Evolutionary conservation across 2,797 vertebrate genomes (phyloP).

Genomic region (Pogonophryne albipinna): DNA sequence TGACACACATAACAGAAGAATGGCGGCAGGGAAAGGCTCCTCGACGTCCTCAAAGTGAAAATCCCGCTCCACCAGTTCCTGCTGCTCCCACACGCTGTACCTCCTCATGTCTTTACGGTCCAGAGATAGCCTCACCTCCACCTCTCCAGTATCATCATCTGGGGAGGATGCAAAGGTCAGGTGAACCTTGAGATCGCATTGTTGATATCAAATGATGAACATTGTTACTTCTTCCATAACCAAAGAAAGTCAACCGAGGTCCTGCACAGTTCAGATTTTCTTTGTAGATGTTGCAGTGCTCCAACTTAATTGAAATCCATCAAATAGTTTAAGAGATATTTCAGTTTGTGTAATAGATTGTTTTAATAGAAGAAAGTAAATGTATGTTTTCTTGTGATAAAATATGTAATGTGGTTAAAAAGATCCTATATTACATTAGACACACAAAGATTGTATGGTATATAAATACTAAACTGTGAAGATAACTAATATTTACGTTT

Average conservation of each 20-base stretch:
- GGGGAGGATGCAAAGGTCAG: constrained; percentile 39
- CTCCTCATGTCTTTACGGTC: constrained; percentile 85
- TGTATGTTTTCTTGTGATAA: too few species aligned
- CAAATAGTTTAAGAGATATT: background rate
- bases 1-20: constrained; percentile 90
- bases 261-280: too few species aligned
- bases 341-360: background rate
- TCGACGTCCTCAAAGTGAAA: constrained; percentile 33
- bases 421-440: too few species aligned
- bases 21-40: constrained; percentile 58
- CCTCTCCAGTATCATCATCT: constrained; percentile 80
- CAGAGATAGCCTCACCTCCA: constrained; percentile 78
- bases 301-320: background rate
- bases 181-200: background rate
- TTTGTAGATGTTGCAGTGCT: background rate
- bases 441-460: too few species aligned
- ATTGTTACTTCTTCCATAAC: too few species aligned
- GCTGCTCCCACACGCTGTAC: constrained; percentile 90
- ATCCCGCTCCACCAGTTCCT: constrained; percentile 59
- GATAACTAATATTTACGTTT: too few species aligned
- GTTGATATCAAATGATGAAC: background rate
- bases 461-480: too few species aligned
- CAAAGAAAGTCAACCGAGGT: too few species aligned
- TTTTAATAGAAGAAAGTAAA: too few species aligned
- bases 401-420: too few species aligned